Evolutionary conservation across 2,797 vertebrate genomes (phyloP).

Genomic region (Decapterus maruadsi): DNA sequence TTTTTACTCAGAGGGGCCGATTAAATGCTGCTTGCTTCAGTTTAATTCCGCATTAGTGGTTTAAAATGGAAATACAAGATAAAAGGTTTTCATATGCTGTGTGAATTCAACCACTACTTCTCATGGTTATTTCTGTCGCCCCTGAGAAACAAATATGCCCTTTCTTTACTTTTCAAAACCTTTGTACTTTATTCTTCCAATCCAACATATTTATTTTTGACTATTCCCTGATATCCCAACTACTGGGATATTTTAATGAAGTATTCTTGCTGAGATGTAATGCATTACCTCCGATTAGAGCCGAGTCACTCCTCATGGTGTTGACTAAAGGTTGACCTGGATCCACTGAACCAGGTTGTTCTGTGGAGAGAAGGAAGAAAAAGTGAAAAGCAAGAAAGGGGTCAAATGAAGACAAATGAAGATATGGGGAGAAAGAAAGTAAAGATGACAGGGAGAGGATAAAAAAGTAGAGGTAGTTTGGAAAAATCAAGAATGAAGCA

Average conservation of each 20-base stretch:
- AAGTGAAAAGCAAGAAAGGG: constrained; percentile 1
- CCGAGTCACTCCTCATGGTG: constrained; percentile 91
- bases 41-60: not conserved
- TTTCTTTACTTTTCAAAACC: not conserved
- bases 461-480: not conserved
- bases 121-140: not conserved
- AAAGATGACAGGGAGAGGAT: not conserved
- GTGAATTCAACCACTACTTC: not conserved
- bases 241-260: constrained; percentile 2
- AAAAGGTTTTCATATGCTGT: constrained; percentile 22
- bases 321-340: constrained; percentile 91
- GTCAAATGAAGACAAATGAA: not conserved
- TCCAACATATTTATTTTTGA: not conserved
- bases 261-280: not conserved
- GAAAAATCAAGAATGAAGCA: not conserved
- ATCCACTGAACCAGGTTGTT: constrained; percentile 91
- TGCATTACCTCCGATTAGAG: constrained; percentile 94
- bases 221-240: not conserved
- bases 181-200: not conserved
- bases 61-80: constrained; percentile 13
- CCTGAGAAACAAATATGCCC: not conserved
- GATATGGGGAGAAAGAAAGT: not conserved
- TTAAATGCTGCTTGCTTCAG: not conserved
- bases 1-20: constrained; percentile 32
- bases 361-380: constrained; percentile 77